Base-by-base conservation (phyloP, 2,797 vertebrate species). In the Oryzias dopingdopingensis region DNA sequence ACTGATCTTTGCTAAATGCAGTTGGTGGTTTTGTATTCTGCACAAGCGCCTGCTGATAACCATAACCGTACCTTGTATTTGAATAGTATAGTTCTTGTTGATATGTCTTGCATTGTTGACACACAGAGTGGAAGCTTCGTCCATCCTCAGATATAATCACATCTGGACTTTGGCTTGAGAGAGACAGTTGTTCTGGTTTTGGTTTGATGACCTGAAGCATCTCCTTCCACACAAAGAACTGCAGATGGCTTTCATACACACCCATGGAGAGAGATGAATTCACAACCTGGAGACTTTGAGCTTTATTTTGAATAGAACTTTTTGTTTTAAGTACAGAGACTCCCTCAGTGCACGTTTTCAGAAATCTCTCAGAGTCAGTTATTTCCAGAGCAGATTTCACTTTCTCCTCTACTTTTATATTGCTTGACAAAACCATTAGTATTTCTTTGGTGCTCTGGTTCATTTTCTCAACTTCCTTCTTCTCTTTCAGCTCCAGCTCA, bases 221-320 rank as follows among this genome's bases (percentile, higher is more conserved):
- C 67, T 85, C 72, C 59, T 84, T 89, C 84, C 87, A 87, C 18
- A 85, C 42, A 41, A 87, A 86, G 60, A 82, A 83, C 68, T 83
- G 71, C 49, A 89, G 61, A 69, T 87, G 84, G 58, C 80, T 85
- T 59, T 83, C 86, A 54, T 73, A 69, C 1, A 80, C 80, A 15
- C 65, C 79, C 42, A 88, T 7, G 41, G 58, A 71, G 1, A 88
- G 45, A 24, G 59, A 62, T 7, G n/a, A 4, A 2, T 56, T 55
- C 17, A 58, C 68, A 49, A 85, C 75, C 17, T 29, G 0, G 1
- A 84, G 51, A 14, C 53, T 15, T 5, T 13, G 12, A 4, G 46
- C 59, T 24, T 17, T 66, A 14, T 15, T 65, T 55, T 10, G 0
- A 52, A 26, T 64, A 52, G 4, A n/a, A 18, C 3, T 13, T 1